These are phyloP conservation scores for Drosophila yakuba DNA, from an alignment of 1,140 invertebrate genomes.

Conservation along the genomic window DNA sequence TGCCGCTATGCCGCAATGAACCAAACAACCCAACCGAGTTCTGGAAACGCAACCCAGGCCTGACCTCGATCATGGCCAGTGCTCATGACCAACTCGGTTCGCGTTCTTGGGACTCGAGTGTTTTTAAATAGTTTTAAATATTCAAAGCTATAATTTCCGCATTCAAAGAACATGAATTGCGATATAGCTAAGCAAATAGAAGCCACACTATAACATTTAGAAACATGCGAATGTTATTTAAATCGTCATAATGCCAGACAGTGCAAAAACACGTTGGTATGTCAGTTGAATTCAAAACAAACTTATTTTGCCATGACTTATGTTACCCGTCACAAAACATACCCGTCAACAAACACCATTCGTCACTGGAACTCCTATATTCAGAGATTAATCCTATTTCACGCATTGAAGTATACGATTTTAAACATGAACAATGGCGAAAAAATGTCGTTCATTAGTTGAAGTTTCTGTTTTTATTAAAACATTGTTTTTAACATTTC, in stretches of 20 bases:
- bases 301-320: not conserved
- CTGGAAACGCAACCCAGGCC: slow-evolving; percentile 12
- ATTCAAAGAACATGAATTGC: too few relatives aligned
- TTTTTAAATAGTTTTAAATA: not conserved
- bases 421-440: too few relatives aligned
- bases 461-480: too few relatives aligned
- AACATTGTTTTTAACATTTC: too few relatives aligned
- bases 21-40: slow-evolving; percentile 12
- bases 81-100: not conserved
- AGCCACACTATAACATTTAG: too few relatives aligned
- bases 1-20: slow-evolving; percentile 13
- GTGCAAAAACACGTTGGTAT: too few relatives aligned
- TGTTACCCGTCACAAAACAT: not conserved
- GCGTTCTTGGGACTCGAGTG: not conserved
- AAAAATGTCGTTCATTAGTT: not conserved
- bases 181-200: too few relatives aligned
- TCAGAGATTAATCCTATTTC: not conserved
- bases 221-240: too few relatives aligned
- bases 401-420: not conserved
- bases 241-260: too few relatives aligned
- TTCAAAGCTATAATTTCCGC: not conserved
- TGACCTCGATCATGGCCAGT: slow-evolving; percentile 5
- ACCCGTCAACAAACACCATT: not conserved
- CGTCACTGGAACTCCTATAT: not conserved
- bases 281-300: not conserved